phyloP scores from a whole-genome alignment of 2,888 invertebrate species.

The Eupithecia centaureata region DNA sequence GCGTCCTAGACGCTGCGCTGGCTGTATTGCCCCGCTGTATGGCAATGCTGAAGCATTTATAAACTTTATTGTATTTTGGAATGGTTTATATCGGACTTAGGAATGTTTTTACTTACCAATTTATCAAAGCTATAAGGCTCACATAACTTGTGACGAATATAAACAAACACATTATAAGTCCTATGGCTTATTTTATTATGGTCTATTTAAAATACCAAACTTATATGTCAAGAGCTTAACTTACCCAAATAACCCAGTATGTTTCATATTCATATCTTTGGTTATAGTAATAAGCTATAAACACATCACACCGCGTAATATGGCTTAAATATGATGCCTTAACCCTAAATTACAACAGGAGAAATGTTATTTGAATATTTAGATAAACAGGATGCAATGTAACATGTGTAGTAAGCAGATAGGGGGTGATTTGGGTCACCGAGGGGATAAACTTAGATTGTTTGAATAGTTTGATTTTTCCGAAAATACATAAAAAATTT shows the following conservation, averaged over 20 bases:
- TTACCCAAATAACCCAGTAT: conserved; percentile 1
- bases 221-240: background rate
- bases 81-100: conserved; percentile 3
- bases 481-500: too few species aligned
- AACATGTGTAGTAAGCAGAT: too few species aligned
- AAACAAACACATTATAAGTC: background rate
- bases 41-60: too few species aligned
- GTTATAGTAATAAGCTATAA: background rate
- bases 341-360: background rate
- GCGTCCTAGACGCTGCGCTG: too few species aligned
- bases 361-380: background rate
- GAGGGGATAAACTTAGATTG: too few species aligned
- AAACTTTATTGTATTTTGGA: too few species aligned
- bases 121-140: background rate
- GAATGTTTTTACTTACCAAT: conserved; percentile 2
- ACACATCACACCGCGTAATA: background rate
- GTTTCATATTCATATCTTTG: background rate
- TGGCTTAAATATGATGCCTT: background rate
- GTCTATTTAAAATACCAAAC: background rate
- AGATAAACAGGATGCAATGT: too few species aligned
- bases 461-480: too few species aligned
- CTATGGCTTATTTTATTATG: background rate
- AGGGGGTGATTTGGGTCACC: too few species aligned
- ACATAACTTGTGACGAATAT: background rate
- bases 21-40: too few species aligned